phyloP scores from a whole-genome alignment of 2,888 invertebrate genomes.

The Antitype chi region DNA sequence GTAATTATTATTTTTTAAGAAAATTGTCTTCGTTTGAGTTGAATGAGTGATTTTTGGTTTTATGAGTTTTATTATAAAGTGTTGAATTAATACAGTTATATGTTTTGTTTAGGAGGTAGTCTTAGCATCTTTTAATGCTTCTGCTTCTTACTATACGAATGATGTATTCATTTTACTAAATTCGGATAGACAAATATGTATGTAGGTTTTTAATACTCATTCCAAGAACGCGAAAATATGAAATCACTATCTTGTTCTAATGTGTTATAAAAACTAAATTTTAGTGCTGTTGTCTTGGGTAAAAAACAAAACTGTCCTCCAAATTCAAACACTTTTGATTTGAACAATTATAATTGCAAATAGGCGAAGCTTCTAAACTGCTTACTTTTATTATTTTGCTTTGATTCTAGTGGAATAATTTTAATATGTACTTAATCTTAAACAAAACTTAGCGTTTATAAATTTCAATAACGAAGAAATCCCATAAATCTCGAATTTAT shows the following conservation, averaged over 20 bases:
- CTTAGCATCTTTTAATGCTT: not conserved
- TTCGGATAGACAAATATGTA: not conserved
- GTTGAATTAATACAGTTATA: constrained; percentile 6
- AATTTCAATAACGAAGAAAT: not conserved
- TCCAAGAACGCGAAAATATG: not conserved
- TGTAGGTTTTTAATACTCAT: not conserved
- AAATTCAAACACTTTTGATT: not conserved
- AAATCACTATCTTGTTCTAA: not conserved
- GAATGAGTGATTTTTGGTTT: constrained; percentile 21
- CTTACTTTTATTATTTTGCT: not conserved
- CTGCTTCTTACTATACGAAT: not conserved
- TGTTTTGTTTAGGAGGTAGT: not conserved
- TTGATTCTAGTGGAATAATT: not conserved
- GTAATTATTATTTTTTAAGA: constrained; percentile 27
- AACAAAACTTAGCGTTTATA: not conserved
- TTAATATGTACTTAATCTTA: no score
- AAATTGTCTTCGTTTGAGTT: constrained; percentile 22
- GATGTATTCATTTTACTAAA: not conserved
- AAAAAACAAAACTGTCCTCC: not conserved
- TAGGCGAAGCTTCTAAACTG: not conserved
- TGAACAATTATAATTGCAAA: not conserved
- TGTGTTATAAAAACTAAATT: not conserved
- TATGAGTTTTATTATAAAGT: constrained; percentile 3
- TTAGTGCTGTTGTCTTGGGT: no score
- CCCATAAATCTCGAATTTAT: not conserved